Evolutionary conservation across 1,140 invertebrate genomes (phyloP).

Genomic region (Glomeris maerens): DNA sequence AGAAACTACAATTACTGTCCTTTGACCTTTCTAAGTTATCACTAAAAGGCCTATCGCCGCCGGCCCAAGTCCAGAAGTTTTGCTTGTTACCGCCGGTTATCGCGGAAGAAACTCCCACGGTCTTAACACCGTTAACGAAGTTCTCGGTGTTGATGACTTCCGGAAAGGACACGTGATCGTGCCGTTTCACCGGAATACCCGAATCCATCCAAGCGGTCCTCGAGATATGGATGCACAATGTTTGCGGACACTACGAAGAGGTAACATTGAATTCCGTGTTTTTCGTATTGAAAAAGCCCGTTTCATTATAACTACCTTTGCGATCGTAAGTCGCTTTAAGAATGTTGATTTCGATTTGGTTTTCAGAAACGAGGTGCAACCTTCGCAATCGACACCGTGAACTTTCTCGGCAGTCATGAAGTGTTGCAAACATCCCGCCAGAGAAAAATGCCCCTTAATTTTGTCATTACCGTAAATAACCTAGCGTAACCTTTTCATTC

Average conservation of each 20-base stretch:
- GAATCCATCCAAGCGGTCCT: slow-evolving; percentile 65
- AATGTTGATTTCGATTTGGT: slow-evolving; percentile 35
- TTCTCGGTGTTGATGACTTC: slow-evolving; percentile 60
- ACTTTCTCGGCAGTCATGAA: slow-evolving; percentile 72
- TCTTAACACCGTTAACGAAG: slow-evolving; percentile 53
- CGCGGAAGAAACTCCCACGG: no score
- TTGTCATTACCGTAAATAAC: no score
- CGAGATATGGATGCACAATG: slow-evolving; percentile 69
- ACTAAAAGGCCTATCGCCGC: no score
- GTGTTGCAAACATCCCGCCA: slow-evolving; percentile 55
- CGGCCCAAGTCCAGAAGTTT: no score
- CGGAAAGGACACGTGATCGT: slow-evolving; percentile 71
- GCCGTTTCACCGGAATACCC: slow-evolving; percentile 58
- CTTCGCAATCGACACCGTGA: slow-evolving; percentile 63
- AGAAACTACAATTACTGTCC: no score
- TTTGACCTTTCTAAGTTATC: no score
- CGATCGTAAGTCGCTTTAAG: slow-evolving; percentile 68
- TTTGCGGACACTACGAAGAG: slow-evolving; percentile 11
- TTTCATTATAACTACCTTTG: slow-evolving; percentile 45
- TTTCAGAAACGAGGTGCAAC: slow-evolving; percentile 39
- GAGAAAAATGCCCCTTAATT: no score
- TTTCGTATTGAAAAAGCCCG: not conserved
- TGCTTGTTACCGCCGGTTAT: no score
- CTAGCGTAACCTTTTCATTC: no score
- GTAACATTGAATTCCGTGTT: slow-evolving; percentile 9